Conservation (phyloP, 2,113 vertebrate species). For the Amia ocellicauda region DNA sequence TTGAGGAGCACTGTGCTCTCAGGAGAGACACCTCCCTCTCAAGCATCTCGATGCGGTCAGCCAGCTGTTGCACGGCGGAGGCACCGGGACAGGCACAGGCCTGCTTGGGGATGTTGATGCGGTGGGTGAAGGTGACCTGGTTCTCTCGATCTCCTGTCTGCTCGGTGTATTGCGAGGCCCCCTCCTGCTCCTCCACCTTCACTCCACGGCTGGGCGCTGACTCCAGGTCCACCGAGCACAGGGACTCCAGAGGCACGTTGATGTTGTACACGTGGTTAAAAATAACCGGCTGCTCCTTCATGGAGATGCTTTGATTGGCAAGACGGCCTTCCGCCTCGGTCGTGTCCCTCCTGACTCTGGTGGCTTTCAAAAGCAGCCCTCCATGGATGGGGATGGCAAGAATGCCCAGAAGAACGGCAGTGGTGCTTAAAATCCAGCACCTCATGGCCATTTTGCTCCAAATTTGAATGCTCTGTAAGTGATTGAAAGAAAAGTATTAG, state of each 20-base stretch:
- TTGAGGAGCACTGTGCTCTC: conserved; percentile 79
- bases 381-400: conserved; percentile 47
- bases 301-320: conserved; percentile 65
- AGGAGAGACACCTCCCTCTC: conserved; percentile 91
- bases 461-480: neutral
- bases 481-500: too few species aligned
- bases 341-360: conserved; percentile 59
- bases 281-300: conserved; percentile 78
- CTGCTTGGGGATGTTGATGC: conserved; percentile 91
- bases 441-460: conserved; percentile 32
- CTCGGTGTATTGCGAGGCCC: conserved; percentile 71
- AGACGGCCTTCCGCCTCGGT: conserved; percentile 47
- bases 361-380: conserved; percentile 57
- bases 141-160: conserved; percentile 85
- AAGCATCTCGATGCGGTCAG: conserved; percentile 88
- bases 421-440: conserved; percentile 44
- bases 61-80: conserved; percentile 79
- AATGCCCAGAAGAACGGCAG: conserved; percentile 35
- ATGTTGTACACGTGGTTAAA: conserved; percentile 97
- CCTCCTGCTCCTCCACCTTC: conserved; percentile 61
- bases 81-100: conserved; percentile 78
- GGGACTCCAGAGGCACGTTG: conserved; percentile 83
- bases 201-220: conserved; percentile 53
- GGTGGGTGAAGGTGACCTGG: conserved; percentile 94
- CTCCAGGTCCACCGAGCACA: conserved; percentile 82